Evolutionary conservation across 2,113 vertebrate genomes (phyloP), one percentile per base, ranked within the genome.

Genomic region (Macaca nemestrina): DNA sequence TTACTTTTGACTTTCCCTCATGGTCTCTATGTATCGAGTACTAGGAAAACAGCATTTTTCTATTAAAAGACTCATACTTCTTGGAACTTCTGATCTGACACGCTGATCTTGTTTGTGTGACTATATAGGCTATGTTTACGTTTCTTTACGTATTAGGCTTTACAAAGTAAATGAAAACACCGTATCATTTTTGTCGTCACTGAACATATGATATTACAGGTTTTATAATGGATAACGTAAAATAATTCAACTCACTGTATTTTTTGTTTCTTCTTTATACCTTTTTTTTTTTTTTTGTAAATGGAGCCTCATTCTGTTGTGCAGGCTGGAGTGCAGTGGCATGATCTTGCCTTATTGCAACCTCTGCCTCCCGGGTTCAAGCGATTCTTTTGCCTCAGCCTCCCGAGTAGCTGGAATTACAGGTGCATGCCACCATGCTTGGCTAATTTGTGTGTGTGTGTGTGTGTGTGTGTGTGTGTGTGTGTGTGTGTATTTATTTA

Each of bases 1-100:
- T 89, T 38, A 38, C 85, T 92, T 92, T 90, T 91, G 14, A 50
- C 90, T 93, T 93, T 86, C 55, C 92, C 96, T 90, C 20, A 52
- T 72, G 30, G 68, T 94, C 38, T 87, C 35, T 90, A 4, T 80
- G 50, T 84, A 59, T 84, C 73, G 40, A 68, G 25, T 59, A 59
- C 45, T 90, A 90, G 43, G 38, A 79, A 93, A 87, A 87, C 64
- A 52, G 18, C 59, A 52, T 92, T 95, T 92, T 95, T 76, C 48
- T n/a, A 67, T 70, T 85, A 70, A 95, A 95, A 48, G 59, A 14
- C 27, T 85, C 55, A 40, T 50, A 59, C 5, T 75, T 89, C 57
- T 78, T 90, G 67, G 48, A 64, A n/a, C 27, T 45, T 83, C 12
- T 64, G n/a, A 10, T 68, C 43, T 85, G 30, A 68, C 22, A 85